Conservation (phyloP, 2,113 vertebrate genomes). For the Tricholaema leucomelas region DNA sequence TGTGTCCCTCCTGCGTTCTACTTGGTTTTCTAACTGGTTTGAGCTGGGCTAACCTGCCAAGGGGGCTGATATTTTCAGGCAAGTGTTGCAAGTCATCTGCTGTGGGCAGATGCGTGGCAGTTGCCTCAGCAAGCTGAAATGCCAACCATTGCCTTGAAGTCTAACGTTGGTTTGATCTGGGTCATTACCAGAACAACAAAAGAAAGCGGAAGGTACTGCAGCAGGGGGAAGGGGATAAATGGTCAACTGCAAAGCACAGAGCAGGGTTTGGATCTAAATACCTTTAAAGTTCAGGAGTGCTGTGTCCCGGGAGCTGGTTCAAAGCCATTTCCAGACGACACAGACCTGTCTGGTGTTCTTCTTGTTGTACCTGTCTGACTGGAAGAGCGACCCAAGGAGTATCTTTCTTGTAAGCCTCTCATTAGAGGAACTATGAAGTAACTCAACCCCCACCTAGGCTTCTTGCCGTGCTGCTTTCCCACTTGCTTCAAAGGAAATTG, state of each 20-base stretch:
- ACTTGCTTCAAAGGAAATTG: slow-evolving; percentile 56
- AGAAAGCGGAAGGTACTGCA: neutral
- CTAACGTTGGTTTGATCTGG: neutral
- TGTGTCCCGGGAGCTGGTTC: slow-evolving; percentile 18
- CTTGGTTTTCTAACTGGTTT: neutral
- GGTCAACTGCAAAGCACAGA: slow-evolving; percentile 42
- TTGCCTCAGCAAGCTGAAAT: neutral
- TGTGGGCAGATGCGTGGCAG: neutral
- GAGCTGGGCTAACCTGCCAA: neutral
- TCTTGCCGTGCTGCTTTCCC: slow-evolving; percentile 33
- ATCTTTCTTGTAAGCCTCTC: slow-evolving; percentile 27
- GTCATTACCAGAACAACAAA: neutral
- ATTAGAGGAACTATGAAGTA: slow-evolving; percentile 42
- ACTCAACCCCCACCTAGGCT: slow-evolving; percentile 4
- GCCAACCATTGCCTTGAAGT: neutral
- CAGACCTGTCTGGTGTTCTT: neutral
- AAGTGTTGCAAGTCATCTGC: neutral
- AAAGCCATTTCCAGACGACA: neutral
- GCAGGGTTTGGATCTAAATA: slow-evolving; percentile 32
- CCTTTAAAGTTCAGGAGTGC: slow-evolving; percentile 42
- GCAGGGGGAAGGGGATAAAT: neutral
- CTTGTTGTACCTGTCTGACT: slow-evolving; percentile 26
- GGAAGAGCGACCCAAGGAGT: neutral
- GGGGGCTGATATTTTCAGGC: neutral
- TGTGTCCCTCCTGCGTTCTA: neutral